Evolutionary conservation across 2,113 vertebrate species (phyloP), one percentile per base, ranked within the genome.

Genomic region (Heterotilapia buettikoferi): DNA sequence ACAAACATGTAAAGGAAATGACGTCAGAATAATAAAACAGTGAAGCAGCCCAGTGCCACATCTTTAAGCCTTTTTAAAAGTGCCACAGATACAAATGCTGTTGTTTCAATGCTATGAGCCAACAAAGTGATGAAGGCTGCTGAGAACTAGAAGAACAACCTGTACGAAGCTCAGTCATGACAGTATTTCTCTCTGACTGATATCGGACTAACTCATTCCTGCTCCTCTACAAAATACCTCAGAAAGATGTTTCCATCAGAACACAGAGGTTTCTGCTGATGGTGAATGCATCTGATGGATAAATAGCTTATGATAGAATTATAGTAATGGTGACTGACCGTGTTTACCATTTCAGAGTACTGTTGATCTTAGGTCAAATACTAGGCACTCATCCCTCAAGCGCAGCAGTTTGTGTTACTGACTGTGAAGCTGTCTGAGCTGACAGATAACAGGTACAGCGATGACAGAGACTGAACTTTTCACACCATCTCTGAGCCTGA

Each of bases 221-320:
- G 54, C 45, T 61, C 14, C 53, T 83, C 82, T 63, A 57, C 83
- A 43, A 19, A 56, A 80, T 83, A 91, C 88, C 85, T 91, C 91
- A 84, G 38, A 33, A 18, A 16, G 18, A 31, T 26, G 43, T 76
- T 59, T 59, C 21, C 38, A 29, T 43, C 26, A 13, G 7, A 19
- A 5, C 71, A 7, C 9, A 66, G 19, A 78, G 73, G 43, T 78
- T 29, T 47, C 43, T 78, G 31, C 10, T 66, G 61, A 66, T 66
- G 19, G 33, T 63, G 59, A 63, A 63, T 40, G 33, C 36, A 68
- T 68, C 2, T 40, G 36, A 68, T 68, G 36, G 0, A 40, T 68
- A 0, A 68, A 68, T 68, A 68, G 19, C 19, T 68, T 8, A 24
- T 68, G 63, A 68, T 71, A 71, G 31, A 71, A 16, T 43, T 71